Base-by-base conservation (phyloP, 2,113 vertebrate genomes). In the Misgurnus mizolepis region DNA sequence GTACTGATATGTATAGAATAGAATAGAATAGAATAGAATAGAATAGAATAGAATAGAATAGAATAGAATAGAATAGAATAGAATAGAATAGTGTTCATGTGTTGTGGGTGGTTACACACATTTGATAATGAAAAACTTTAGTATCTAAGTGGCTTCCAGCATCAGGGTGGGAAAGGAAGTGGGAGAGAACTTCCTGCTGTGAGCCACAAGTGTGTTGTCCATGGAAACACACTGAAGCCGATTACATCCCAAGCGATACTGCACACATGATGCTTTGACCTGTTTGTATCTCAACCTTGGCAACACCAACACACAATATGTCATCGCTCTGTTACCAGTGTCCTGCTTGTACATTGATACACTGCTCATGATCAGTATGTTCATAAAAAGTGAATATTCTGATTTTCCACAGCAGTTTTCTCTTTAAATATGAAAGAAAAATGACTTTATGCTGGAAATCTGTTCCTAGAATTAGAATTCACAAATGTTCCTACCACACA, bases 151-250 rank as follows among this genome's bases (percentile, higher is more conserved):
- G 85, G 84, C 85, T 81, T 87, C 79, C 86, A 89, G 87, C 87
- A 91, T 22, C 49, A 80, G 82, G 84, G 86, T 65, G 79, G 83
- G 84, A 79, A 65, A 90, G 90, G 89, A 91, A 91, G 89, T 85
- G 88, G 91, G 85, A 89, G 69, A 86, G 89, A 79, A 87, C 88
- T 90, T 91, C 90, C 89, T 91, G 87, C 78, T 64, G 49, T 76
- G 77, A 41, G 43, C 56, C 69, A 84, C 65, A 84, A 18, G 15
- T 80, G 82, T 81, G 82, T 67, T 17, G 81, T 82, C 80, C 79
- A 8, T 71, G 49, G 84, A 70, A 90, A 86, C 79, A 71, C 82
- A 14, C 67, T 85, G 76, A 87, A 83, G 84, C 65, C 67, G 79
- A 78, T 76, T 71, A 43, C 50, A 65, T 68, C 71, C 77, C 61